Percentiles rank a stretch among this genome's conserved stretches.
phyloP scores from a whole-genome alignment of 2,113 vertebrate species.

The Andinoacara biseriatus region DNA sequence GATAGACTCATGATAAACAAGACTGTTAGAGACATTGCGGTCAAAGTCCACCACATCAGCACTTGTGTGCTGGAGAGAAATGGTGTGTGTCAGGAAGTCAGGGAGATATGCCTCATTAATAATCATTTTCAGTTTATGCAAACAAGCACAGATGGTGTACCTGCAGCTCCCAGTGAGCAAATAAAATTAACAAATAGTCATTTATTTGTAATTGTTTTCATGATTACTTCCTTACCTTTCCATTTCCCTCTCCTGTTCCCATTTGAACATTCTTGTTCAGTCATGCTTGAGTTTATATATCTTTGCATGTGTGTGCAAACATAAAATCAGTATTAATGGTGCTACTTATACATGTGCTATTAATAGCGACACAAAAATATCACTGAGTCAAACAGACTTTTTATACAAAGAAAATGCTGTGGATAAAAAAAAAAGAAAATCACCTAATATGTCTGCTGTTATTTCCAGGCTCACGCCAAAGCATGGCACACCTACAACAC shows the following conservation, averaged over 20 bases:
- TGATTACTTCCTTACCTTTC: background rate
- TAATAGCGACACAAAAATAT: background rate
- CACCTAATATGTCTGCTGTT: constrained; percentile 4
- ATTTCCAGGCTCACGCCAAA: constrained; percentile 89
- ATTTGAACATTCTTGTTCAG: background rate
- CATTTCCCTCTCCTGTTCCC: background rate
- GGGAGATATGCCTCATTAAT: constrained; percentile 65
- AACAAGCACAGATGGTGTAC: constrained; percentile 28
- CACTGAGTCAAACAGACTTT: background rate
- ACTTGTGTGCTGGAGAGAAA: constrained; percentile 45
- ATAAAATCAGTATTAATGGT: background rate
- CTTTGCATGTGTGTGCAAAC: no score
- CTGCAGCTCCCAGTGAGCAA: background rate
- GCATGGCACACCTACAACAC: constrained; percentile 90
- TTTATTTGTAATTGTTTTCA: constrained; percentile 1
- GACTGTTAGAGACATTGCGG: constrained; percentile 34
- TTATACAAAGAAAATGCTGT: background rate
- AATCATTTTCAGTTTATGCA: constrained; percentile 37
- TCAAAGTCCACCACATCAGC: constrained; percentile 74
- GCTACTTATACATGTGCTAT: background rate
- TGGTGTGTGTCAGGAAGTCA: constrained; percentile 62
- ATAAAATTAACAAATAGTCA: background rate
- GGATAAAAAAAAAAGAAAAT: background rate
- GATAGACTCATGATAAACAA: constrained; percentile 48
- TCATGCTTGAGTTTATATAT: background rate